phyloP scores from a whole-genome alignment of 2,888 invertebrate genomes.

The Idaea dimidiata region DNA sequence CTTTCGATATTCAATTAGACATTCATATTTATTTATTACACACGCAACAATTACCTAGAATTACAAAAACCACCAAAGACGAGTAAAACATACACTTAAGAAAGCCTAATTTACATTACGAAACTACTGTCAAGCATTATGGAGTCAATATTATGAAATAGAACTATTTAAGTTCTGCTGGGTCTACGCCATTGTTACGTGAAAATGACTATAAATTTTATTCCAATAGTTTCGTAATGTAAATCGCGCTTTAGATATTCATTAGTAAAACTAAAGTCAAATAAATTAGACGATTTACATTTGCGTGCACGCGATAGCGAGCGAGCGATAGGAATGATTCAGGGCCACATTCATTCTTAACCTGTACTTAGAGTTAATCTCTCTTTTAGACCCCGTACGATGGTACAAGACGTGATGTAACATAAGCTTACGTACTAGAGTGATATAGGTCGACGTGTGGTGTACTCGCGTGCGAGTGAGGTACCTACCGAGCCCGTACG shows the following conservation, averaged over 20 bases:
- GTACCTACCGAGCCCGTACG: conserved; percentile 39
- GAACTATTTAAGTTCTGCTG: too few relatives aligned
- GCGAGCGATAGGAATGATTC: neutral
- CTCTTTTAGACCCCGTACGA: neutral
- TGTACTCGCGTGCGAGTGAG: neutral
- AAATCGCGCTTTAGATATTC: neutral
- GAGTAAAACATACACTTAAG: too few relatives aligned
- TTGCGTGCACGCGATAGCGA: neutral
- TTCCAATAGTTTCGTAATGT: too few relatives aligned
- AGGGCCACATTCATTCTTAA: neutral
- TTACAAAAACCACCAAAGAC: too few relatives aligned
- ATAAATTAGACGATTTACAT: conserved; percentile 4
- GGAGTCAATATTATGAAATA: too few relatives aligned
- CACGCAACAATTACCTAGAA: too few relatives aligned
- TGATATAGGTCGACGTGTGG: neutral
- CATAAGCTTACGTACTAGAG: neutral
- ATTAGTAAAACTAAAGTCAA: neutral
- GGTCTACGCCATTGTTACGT: too few relatives aligned
- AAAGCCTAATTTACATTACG: too few relatives aligned
- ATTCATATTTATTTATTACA: too few relatives aligned
- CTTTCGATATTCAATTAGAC: too few relatives aligned
- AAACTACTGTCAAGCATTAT: too few relatives aligned
- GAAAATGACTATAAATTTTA: too few relatives aligned
- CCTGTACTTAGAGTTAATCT: neutral
- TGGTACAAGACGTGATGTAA: neutral